Conservation (phyloP, 2,113 vertebrate genomes). For the Prolemur simus region DNA sequence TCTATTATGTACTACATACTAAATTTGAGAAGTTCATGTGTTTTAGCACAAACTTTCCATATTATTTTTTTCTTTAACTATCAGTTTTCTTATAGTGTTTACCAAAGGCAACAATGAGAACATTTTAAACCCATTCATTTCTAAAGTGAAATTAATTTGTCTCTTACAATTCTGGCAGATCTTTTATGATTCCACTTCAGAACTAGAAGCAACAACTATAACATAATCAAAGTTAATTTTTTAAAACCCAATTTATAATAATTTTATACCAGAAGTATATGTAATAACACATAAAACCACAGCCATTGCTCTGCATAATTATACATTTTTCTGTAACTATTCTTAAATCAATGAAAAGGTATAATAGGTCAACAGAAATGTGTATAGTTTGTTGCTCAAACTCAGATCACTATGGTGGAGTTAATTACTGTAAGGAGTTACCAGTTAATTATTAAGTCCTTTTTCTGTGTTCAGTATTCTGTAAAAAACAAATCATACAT, state of each 20-base stretch:
- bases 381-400: not conserved
- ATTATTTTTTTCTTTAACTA: not conserved
- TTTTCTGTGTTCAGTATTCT: not conserved
- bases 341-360: not conserved
- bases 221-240: not conserved
- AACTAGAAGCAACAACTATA: slow-evolving; percentile 2
- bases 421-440: not conserved
- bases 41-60: not conserved
- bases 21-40: not conserved
- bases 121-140: not conserved
- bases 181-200: not conserved
- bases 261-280: not conserved
- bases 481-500: not conserved
- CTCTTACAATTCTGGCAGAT: slow-evolving; percentile 14
- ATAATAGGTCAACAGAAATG: slow-evolving; percentile 36
- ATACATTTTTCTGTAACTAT: not conserved
- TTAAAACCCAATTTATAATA: not conserved
- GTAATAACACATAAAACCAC: not conserved
- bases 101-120: not conserved
- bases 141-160: slow-evolving; percentile 19
- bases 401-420: not conserved
- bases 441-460: slow-evolving; percentile 37
- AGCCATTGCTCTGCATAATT: not conserved
- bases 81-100: not conserved
- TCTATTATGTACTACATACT: not conserved